Evolutionary conservation across 2,113 vertebrate species (phyloP).

Genomic region (Natator depressus): DNA sequence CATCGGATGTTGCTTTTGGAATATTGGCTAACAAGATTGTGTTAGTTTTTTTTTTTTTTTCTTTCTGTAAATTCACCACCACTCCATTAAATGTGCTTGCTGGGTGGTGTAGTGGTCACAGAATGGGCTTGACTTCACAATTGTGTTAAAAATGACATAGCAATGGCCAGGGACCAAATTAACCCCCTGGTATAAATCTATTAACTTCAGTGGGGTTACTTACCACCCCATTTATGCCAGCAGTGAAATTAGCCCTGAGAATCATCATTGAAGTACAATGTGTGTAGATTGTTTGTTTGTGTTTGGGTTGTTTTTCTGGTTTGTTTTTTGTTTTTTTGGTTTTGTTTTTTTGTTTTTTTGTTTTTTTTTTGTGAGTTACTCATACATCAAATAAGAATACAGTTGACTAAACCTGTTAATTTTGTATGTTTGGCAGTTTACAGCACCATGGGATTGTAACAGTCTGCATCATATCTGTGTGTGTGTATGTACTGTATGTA

Average conservation of each 20-base stretch:
- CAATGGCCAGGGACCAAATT: neutral
- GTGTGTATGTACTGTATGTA: conserved; percentile 73
- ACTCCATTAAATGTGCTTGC: neutral
- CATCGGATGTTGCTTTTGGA: neutral
- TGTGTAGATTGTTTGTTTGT: neutral
- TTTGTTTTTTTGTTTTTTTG: neutral
- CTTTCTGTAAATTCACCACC: neutral
- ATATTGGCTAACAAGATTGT: neutral
- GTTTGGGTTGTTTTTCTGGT: too few relatives aligned
- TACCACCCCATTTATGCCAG: neutral
- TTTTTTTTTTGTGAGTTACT: conserved; percentile 8
- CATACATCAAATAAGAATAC: conserved; percentile 34
- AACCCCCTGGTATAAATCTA: neutral
- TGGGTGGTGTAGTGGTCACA: neutral
- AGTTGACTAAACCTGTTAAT: conserved; percentile 64
- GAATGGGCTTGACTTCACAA: neutral
- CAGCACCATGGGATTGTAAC: conserved; percentile 70
- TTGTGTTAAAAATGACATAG: neutral
- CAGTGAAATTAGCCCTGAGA: neutral
- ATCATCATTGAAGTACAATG: neutral
- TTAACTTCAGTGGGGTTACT: neutral
- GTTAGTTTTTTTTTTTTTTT: neutral
- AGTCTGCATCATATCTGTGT: conserved; percentile 69
- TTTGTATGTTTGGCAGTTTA: conserved; percentile 75
- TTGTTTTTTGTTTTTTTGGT: too few relatives aligned